Evolutionary conservation across 1,140 invertebrate species (phyloP), one percentile per base, ranked within the genome.

Genomic region (Leptoteleia sp.): DNA sequence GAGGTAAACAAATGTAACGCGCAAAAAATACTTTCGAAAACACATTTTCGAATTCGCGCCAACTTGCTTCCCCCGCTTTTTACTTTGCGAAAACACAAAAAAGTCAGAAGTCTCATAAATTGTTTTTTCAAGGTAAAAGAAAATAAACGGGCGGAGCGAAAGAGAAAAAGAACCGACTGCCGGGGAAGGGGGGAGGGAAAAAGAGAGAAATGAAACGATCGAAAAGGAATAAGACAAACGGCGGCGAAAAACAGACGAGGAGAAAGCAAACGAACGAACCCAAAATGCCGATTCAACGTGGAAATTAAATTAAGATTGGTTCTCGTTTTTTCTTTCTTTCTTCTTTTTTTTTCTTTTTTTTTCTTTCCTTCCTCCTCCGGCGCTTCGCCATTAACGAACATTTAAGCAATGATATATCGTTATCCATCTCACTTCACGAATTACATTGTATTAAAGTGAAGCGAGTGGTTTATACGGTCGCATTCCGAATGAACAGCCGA

Each of bases 401-500:
- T 59, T 71, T 67, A 71, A 71, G 27, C 67, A 78, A 72, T 71
- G 65, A 72, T 62, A 55, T 55, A 78, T 72, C 33, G 62, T 68
- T 62, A 72, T 62, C 55, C 43, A 37, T 79, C 62, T 75, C 59
- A 59, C 71, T 71, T 76, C 57, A 62, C 37, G 72, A 80, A 71
- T 72, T 72, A 80, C 72, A 72, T 72, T 68, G 71, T 62, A 62
- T 76, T 72, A 72, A 76, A 76, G 76, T 57, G 68, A 73, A 70
- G 62, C 76, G 64, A 70, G 67, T 71, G 71, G 78, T 72, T 76
- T 80, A 80, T 72, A 72, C 35, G 52, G 72, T 76, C 47, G 72
- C 71, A 72, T 80, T 76, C 61, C 71, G 47, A 76, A 76, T 76
- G 67, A 80, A 72, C 72, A 72, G 68, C 78, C 67, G 40, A 80